Evolutionary conservation across 2,888 invertebrate genomes (phyloP).

Genomic region (Leucophora obtusa): DNA sequence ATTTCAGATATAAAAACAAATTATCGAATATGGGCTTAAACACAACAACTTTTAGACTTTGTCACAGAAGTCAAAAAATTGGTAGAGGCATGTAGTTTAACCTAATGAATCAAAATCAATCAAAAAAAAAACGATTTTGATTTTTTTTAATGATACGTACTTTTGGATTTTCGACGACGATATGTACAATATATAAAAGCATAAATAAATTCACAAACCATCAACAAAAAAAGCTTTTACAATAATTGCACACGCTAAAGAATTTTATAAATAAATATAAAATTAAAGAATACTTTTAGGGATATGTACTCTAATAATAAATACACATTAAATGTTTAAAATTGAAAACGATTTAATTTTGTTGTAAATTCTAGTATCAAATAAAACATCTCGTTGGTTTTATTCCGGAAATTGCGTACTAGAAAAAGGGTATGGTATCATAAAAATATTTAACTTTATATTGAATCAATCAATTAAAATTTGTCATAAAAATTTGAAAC

Average conservation of each 20-base stretch:
- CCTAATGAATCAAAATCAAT: no score
- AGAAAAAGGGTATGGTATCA: slow-evolving; percentile 21
- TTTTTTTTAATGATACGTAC: no score
- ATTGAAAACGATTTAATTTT: slow-evolving; percentile 5
- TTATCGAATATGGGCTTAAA: no score
- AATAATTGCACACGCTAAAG: slow-evolving; percentile 40
- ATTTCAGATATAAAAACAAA: no score
- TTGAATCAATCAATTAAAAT: slow-evolving; percentile 54
- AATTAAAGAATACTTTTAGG: slow-evolving; percentile 38
- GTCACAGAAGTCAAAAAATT: no score
- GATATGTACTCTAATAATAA: no score
- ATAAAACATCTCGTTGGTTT: background rate
- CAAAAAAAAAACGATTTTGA: no score
- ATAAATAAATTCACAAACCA: background rate
- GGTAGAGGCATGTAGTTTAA: no score
- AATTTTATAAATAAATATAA: background rate
- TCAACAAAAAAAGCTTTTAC: slow-evolving; percentile 47
- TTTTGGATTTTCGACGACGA: no score
- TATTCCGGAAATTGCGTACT: background rate
- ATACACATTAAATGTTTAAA: slow-evolving; percentile 8
- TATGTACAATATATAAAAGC: no score
- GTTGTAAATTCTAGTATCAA: background rate
- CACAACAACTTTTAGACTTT: no score
- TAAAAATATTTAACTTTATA: slow-evolving; percentile 24
- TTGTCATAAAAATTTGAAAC: slow-evolving; percentile 14